phyloP scores from a whole-genome alignment of 2,113 vertebrate genomes.

The Pionites leucogaster region DNA sequence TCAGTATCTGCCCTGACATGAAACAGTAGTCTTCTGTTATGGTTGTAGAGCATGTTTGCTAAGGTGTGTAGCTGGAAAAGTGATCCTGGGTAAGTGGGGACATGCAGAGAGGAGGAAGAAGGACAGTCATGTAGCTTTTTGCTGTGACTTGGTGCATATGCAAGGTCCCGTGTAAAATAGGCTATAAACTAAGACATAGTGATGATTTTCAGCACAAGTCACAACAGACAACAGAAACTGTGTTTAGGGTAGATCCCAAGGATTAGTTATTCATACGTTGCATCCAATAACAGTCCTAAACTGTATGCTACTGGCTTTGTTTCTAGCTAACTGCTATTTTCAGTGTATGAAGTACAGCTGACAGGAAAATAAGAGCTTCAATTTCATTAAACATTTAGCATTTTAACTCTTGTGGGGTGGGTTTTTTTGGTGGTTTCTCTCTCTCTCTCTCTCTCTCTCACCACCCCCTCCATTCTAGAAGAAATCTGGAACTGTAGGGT shows the following conservation, averaged over 20 bases:
- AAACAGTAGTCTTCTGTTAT: fast-evolving
- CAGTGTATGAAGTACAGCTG: not conserved
- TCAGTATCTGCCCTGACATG: not conserved
- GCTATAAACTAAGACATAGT: not conserved
- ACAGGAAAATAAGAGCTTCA: conserved; percentile 2
- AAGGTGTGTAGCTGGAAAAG: not conserved
- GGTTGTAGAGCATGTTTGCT: not conserved
- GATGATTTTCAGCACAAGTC: not conserved
- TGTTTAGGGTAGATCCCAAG: not conserved
- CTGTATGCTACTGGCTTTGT: not conserved
- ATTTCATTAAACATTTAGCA: not conserved
- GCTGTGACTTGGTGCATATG: not conserved
- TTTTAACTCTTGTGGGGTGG: not conserved
- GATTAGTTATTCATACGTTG: not conserved
- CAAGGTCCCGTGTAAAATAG: not conserved
- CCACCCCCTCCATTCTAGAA: not conserved
- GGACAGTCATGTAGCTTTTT: not conserved
- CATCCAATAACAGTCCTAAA: not conserved
- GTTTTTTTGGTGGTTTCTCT: no score
- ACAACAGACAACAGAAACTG: not conserved
- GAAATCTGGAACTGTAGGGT: not conserved
- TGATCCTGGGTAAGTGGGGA: not conserved
- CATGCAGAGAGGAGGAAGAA: not conserved
- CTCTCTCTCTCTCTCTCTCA: not conserved
- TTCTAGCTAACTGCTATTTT: not conserved